A percentile compares a stretch with the other conserved stretches of the same genome.
Conservation (phyloP, 1,140 invertebrate genomes). For the Portunus trituberculatus region DNA sequence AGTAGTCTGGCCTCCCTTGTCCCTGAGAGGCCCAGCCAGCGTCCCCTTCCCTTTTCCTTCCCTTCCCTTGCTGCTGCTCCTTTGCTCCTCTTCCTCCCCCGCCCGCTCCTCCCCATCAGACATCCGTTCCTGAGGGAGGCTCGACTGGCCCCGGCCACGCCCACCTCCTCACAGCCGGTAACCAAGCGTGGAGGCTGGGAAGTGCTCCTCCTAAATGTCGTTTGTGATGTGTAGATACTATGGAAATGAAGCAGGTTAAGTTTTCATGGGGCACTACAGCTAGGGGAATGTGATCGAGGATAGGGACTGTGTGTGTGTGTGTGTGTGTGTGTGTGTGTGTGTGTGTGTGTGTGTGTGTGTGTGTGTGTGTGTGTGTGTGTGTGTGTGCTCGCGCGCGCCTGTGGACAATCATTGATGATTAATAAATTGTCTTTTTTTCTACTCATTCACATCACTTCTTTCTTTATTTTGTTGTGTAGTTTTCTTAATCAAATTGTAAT, state of each 20-base stretch:
- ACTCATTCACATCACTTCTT: neutral
- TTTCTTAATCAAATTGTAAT: neutral
- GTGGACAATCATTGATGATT: neutral
- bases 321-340: constrained; percentile 1
- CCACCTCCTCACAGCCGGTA: constrained; percentile 53
- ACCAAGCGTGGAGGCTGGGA: constrained; percentile 60
- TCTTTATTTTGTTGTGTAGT: neutral
- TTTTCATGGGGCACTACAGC: constrained; percentile 50
- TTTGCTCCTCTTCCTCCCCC: neutral
- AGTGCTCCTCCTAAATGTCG: constrained; percentile 66
- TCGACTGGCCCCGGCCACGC: constrained; percentile 36
- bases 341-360: neutral
- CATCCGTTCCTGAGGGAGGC: constrained; percentile 41
- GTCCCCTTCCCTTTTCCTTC: neutral
- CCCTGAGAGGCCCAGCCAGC: neutral
- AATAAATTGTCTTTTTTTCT: neutral
- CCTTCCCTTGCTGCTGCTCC: neutral
- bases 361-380: constrained; percentile 24
- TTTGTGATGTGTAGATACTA: constrained; percentile 69
- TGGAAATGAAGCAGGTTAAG: constrained; percentile 62
- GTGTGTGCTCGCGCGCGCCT: neutral
- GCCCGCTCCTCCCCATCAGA: constrained; percentile 14
- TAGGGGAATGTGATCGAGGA: neutral
- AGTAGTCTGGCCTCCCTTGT: neutral
- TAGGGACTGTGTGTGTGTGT: neutral